Conservation (phyloP, 2,113 vertebrate genomes). For the Pituophis catenifer region DNA sequence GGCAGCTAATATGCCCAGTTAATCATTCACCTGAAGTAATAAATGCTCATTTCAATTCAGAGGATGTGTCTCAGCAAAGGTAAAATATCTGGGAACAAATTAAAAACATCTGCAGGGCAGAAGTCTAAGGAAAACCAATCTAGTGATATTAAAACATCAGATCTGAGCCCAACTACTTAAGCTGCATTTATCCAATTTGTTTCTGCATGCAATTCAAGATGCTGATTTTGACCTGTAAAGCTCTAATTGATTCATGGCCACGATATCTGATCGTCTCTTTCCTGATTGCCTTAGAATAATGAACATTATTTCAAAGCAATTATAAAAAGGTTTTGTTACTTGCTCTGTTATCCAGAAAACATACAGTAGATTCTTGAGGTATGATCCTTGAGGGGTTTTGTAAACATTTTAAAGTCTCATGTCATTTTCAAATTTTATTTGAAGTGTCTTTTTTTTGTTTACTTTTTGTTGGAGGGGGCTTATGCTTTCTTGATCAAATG, state of each 20-base stretch:
- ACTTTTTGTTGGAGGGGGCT: neutral
- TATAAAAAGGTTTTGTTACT: neutral
- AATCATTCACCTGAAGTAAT: constrained; percentile 12
- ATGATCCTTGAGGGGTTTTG: neutral
- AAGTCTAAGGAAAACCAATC: neutral
- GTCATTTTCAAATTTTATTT: neutral
- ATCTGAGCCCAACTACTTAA: neutral
- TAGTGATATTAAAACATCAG: neutral
- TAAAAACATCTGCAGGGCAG: neutral
- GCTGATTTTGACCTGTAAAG: neutral
- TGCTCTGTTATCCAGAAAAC: neutral
- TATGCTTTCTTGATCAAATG: neutral
- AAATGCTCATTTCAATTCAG: constrained; percentile 2
- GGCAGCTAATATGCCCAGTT: neutral
- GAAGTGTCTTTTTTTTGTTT: neutral
- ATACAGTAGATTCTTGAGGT: neutral
- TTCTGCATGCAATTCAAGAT: neutral
- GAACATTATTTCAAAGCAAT: neutral
- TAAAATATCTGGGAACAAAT: neutral
- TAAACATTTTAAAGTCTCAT: neutral
- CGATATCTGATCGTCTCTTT: neutral
- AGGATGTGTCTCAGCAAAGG: neutral
- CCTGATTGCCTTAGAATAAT: neutral
- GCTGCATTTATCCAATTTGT: neutral
- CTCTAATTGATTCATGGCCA: neutral